These are phyloP conservation scores for Cyanoramphus novaezelandiae DNA, from an alignment of 2,113 vertebrate species.

Conservation along the genomic window DNA sequence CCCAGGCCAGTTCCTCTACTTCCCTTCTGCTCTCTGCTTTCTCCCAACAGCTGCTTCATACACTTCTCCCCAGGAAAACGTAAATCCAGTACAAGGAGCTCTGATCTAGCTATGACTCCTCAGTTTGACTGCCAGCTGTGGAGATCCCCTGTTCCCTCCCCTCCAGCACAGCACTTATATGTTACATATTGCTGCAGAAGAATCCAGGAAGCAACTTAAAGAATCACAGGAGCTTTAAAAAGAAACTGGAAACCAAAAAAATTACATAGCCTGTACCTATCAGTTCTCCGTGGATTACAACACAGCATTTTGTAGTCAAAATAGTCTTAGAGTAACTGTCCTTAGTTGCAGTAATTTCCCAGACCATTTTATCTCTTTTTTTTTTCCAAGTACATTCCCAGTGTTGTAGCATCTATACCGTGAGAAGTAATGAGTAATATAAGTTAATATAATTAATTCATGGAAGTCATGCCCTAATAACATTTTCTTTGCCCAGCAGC, in stretches of 20 bases:
- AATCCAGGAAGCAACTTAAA: background rate
- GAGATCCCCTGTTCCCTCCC: background rate
- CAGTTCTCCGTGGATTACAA: background rate
- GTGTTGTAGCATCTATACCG: background rate
- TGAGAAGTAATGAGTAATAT: fast-evolving
- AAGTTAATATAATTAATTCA: background rate
- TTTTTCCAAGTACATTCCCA: background rate
- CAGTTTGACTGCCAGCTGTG: background rate
- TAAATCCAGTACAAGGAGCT: background rate
- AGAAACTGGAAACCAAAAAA: background rate
- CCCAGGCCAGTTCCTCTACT: background rate
- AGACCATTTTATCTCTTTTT: background rate
- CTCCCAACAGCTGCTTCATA: background rate
- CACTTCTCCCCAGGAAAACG: background rate
- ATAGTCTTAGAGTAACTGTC: background rate
- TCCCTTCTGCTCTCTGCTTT: background rate
- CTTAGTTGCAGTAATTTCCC: background rate
- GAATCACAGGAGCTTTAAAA: background rate
- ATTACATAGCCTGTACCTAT: background rate
- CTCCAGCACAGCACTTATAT: background rate
- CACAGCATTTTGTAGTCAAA: background rate
- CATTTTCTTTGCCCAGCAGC: background rate
- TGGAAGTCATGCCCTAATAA: fast-evolving
- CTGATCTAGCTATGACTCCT: background rate
- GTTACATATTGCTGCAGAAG: background rate